phyloP scores from a whole-genome alignment of 2,888 invertebrate genomes.

The Eutolmus rufibarbis region DNA sequence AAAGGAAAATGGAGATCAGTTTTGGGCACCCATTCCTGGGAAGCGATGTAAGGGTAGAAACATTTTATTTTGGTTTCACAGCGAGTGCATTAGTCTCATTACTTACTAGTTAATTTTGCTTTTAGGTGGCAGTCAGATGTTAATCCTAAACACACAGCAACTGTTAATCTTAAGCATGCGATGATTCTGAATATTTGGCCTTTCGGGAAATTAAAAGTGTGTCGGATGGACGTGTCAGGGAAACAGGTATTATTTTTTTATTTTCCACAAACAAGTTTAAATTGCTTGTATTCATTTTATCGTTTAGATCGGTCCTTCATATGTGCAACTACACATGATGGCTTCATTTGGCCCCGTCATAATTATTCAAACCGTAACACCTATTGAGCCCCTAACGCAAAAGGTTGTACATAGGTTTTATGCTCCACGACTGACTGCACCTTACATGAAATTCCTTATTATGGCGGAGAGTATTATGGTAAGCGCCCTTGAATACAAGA shows the following conservation, averaged over 20 bases:
- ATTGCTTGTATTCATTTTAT: constrained; percentile 11
- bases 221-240: constrained; percentile 70
- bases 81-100: not conserved
- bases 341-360: constrained; percentile 69
- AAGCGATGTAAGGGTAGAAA: constrained; percentile 58
- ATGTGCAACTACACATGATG: constrained; percentile 73
- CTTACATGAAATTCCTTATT: constrained; percentile 72
- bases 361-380: constrained; percentile 80
- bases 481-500: constrained; percentile 47
- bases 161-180: constrained; percentile 70
- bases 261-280: not conserved
- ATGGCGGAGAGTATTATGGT: constrained; percentile 76
- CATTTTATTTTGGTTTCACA: not conserved
- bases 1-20: constrained; percentile 55
- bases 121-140: constrained; percentile 64
- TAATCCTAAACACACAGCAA: constrained; percentile 68
- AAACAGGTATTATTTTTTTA: constrained; percentile 67
- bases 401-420: constrained; percentile 81
- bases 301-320: constrained; percentile 74
- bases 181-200: constrained; percentile 61
- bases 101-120: not conserved
- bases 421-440: constrained; percentile 68
- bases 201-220: constrained; percentile 66
- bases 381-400: constrained; percentile 78
- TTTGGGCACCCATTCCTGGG: constrained; percentile 67